A percentile compares a stretch with the other conserved stretches of the same genome.
phyloP scores from a whole-genome alignment of 2,888 invertebrate species.

The Fragum whitleyi region DNA sequence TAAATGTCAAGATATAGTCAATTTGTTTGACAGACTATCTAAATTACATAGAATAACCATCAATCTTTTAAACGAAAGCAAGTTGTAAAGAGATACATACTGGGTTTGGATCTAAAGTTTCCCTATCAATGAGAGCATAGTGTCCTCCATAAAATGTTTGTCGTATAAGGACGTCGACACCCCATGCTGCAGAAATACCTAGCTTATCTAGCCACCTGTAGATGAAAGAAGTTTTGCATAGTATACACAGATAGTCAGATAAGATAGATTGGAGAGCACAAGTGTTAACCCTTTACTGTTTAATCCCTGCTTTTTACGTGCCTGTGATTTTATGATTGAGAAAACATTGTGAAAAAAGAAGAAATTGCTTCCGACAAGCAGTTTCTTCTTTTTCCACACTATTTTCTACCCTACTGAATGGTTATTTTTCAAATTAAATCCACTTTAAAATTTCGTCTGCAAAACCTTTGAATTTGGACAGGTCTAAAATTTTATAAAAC shows the following conservation, averaged over 20 bases:
- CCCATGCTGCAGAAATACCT: constrained; percentile 68
- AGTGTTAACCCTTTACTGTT: too few relatives aligned
- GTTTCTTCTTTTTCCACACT: neutral
- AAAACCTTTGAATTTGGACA: too few relatives aligned
- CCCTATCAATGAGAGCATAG: constrained; percentile 66
- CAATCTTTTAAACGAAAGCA: too few relatives aligned
- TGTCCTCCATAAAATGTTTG: constrained; percentile 72
- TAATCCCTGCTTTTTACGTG: too few relatives aligned
- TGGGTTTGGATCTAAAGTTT: constrained; percentile 75
- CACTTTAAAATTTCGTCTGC: too few relatives aligned
- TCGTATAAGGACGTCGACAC: constrained; percentile 68
- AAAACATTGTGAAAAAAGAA: constrained; percentile 3
- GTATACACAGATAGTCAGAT: neutral
- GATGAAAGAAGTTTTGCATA: constrained; percentile 13
- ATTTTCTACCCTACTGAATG: too few relatives aligned
- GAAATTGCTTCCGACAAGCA: neutral
- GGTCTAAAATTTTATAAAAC: too few relatives aligned
- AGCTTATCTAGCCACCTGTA: constrained; percentile 76
- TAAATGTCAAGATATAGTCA: too few relatives aligned
- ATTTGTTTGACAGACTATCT: too few relatives aligned
- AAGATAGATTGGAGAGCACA: neutral
- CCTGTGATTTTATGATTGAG: too few relatives aligned
- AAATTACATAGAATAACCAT: too few relatives aligned
- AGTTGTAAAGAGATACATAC: constrained; percentile 57
- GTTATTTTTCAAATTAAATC: too few relatives aligned